Percentiles rank a stretch among this genome's conserved stretches.
Conservation (phyloP, 1,140 invertebrate species). For the Heliconius eleuchia region DNA sequence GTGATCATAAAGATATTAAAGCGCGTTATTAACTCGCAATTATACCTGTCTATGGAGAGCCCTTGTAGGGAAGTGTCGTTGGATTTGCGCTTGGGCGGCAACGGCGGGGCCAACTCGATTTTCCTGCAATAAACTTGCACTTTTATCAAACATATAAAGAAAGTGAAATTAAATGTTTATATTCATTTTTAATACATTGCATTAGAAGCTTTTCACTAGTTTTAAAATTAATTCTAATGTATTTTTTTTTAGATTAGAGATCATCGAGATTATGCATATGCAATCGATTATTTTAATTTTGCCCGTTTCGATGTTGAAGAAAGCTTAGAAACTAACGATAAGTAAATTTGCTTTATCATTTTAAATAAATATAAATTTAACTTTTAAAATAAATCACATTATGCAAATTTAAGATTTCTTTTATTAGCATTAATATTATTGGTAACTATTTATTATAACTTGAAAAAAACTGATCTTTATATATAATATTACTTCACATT, state of each 20-base stretch:
- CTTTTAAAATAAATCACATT: background rate
- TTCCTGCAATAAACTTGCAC: slow-evolving; percentile 73
- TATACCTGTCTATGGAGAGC: slow-evolving; percentile 75
- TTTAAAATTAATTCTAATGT: background rate
- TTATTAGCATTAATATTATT: background rate
- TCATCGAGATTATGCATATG: background rate
- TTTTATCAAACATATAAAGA: slow-evolving; percentile 42
- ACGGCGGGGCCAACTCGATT: slow-evolving; percentile 77
- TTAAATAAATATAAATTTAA: background rate
- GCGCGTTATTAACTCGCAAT: slow-evolving; percentile 17
- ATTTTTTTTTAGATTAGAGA: background rate
- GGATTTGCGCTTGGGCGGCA: slow-evolving; percentile 78
- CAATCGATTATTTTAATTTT: background rate
- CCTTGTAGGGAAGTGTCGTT: slow-evolving; percentile 74
- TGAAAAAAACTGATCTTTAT: background rate
- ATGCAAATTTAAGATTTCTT: background rate
- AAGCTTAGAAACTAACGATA: slow-evolving; percentile 6
- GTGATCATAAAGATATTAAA: slow-evolving; percentile 10
- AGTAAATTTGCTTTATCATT: background rate
- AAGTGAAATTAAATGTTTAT: slow-evolving; percentile 32
- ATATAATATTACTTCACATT: background rate
- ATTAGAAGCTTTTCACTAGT: background rate
- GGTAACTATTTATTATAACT: background rate
- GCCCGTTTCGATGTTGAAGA: background rate
- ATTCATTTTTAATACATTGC: slow-evolving; percentile 20